phyloP scores from a whole-genome alignment of 2,113 vertebrate species.

The Microcebus jonahi region DNA sequence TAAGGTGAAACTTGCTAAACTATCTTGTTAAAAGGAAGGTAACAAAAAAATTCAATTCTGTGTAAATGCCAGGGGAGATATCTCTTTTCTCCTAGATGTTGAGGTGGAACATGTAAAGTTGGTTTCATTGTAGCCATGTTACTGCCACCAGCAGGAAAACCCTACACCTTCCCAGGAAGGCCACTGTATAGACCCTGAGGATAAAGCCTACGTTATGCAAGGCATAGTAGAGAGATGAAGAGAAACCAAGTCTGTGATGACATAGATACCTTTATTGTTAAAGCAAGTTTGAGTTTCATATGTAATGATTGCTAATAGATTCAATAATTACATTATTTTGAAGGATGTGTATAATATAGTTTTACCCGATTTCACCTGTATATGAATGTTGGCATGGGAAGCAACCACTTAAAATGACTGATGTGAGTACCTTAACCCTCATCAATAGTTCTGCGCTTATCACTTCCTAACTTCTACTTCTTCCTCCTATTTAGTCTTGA shows the following conservation, averaged over 20 bases:
- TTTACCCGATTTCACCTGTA: neutral
- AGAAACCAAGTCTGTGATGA: neutral
- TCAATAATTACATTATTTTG: neutral
- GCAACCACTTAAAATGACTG: neutral
- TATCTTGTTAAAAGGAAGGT: neutral
- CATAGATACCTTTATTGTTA: neutral
- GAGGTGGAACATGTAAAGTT: neutral
- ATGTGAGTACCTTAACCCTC: neutral
- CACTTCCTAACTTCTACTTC: neutral
- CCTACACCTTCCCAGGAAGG: neutral
- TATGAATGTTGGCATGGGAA: neutral
- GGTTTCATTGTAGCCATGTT: neutral
- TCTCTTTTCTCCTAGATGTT: neutral
- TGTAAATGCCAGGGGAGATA: neutral
- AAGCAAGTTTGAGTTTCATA: constrained; percentile 1
- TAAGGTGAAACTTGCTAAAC: neutral
- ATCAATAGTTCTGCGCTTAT: neutral
- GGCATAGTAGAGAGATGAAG: neutral
- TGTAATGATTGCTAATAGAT: neutral
- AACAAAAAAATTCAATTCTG: neutral
- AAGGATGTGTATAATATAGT: neutral
- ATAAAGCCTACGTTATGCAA: neutral
- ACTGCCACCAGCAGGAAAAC: neutral
- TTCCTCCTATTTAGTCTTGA: constrained; percentile 14
- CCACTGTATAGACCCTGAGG: neutral